A percentile compares a stretch with the other conserved stretches of the same genome.
These are phyloP conservation scores for Urocynchramus pylzowi DNA, from an alignment of 2,113 vertebrate genomes.

Conservation along the genomic window DNA sequence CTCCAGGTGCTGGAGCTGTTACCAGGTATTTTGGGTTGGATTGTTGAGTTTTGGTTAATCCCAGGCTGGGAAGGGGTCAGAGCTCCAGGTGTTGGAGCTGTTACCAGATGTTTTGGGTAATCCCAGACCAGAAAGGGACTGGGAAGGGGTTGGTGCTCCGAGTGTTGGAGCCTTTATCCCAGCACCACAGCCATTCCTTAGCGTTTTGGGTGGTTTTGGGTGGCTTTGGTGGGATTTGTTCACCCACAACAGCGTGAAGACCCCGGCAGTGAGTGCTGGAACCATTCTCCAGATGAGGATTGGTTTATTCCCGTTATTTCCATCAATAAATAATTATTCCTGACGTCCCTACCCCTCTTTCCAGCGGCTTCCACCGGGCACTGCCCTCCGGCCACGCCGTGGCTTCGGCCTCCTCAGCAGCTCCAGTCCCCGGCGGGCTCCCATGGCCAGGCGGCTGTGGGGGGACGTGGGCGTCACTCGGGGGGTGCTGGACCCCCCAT, in stretches of 20 bases:
- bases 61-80: accelerated
- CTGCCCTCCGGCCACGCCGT: not conserved
- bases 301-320: not conserved
- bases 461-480: not conserved
- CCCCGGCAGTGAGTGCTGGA: not conserved
- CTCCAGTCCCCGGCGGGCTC: not conserved
- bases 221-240: not conserved
- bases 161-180: not conserved
- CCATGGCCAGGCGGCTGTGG: not conserved
- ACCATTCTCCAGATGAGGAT: accelerated
- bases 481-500: accelerated
- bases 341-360: not conserved
- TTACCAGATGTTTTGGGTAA: not conserved
- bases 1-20: not conserved
- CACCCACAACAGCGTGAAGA: accelerated
- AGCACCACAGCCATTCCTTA: accelerated
- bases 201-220: not conserved
- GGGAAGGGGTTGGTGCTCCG: not conserved
- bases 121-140: not conserved
- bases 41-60: not conserved
- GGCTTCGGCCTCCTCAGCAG: not conserved
- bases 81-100: not conserved
- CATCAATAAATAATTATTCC: not conserved
- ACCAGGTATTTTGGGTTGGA: not conserved
- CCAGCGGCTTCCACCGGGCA: not conserved